Percentiles rank a stretch among this genome's conserved stretches.
Evolutionary conservation across 2,797 vertebrate genomes (phyloP).

Genomic region (Odontamblyopus rebecca): DNA sequence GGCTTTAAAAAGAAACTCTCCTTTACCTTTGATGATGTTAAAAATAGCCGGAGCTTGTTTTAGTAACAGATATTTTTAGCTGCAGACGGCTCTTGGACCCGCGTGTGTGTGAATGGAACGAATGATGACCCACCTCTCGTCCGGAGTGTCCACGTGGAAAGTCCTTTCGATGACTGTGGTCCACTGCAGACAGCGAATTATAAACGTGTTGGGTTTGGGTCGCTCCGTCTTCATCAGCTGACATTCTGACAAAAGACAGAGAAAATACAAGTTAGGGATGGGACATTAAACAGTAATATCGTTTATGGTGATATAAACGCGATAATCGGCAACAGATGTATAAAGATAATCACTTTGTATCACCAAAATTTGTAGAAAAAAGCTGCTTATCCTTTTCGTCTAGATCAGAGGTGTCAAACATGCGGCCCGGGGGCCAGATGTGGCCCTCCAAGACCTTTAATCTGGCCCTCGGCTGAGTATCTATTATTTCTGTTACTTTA

Average conservation of each 20-base stretch:
- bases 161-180: conserved; percentile 98
- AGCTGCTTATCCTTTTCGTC: too few relatives aligned
- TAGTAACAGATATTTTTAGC: conserved; percentile 9
- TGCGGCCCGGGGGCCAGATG: too few relatives aligned
- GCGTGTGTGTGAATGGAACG: background rate
- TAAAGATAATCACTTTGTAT: too few relatives aligned
- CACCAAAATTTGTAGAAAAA: too few relatives aligned
- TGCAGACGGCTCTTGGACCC: background rate
- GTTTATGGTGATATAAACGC: too few relatives aligned
- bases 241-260: conserved; percentile 80
- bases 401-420: too few relatives aligned
- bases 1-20: background rate
- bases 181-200: conserved; percentile 98
- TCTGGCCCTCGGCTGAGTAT: too few relatives aligned
- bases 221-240: conserved; percentile 98
- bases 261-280: background rate
- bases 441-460: too few relatives aligned
- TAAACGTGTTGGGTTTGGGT: conserved; percentile 97
- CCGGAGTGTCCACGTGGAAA: conserved; percentile 94
- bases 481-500: too few relatives aligned
- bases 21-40: background rate
- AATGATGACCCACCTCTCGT: conserved; percentile 84
- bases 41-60: conserved; percentile 5
- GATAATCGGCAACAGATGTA: too few relatives aligned
- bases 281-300: too few relatives aligned